Conservation (phyloP, 1,140 invertebrate species). For the Popillia japonica region DNA sequence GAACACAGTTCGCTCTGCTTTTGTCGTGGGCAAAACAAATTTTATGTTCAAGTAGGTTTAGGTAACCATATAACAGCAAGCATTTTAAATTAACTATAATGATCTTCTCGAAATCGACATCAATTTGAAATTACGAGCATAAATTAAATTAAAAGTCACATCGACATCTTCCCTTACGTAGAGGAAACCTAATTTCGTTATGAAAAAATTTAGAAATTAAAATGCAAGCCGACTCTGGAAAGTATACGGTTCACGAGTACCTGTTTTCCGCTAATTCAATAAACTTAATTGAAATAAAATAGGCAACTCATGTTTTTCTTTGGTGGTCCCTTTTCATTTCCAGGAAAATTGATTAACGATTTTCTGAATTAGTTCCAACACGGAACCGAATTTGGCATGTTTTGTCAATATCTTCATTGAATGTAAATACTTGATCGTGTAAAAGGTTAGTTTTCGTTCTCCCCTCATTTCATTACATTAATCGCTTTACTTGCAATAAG, state of each 20-base stretch:
- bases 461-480: not conserved
- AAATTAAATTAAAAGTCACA: too few species aligned
- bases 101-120: too few species aligned
- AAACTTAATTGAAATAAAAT: constrained; percentile 10
- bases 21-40: too few species aligned
- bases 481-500: not conserved
- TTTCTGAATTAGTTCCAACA: not conserved
- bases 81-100: too few species aligned
- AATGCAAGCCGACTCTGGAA: not conserved
- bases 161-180: not conserved
- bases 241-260: not conserved
- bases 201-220: not conserved
- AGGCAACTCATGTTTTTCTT: constrained; percentile 3
- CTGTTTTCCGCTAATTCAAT: constrained; percentile 18
- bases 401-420: constrained; percentile 1
- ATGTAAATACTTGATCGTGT: not conserved
- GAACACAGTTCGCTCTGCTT: too few species aligned
- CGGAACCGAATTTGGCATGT: not conserved
- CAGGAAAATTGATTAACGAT: constrained; percentile 17
- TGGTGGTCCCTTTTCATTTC: constrained; percentile 2
- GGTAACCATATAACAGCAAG: too few species aligned
- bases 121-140: too few species aligned
- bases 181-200: constrained; percentile 6
- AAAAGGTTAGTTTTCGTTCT: not conserved
- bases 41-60: too few species aligned